Conservation (phyloP, 2,797 vertebrate genomes). For the Melanotaenia maccullochi region DNA sequence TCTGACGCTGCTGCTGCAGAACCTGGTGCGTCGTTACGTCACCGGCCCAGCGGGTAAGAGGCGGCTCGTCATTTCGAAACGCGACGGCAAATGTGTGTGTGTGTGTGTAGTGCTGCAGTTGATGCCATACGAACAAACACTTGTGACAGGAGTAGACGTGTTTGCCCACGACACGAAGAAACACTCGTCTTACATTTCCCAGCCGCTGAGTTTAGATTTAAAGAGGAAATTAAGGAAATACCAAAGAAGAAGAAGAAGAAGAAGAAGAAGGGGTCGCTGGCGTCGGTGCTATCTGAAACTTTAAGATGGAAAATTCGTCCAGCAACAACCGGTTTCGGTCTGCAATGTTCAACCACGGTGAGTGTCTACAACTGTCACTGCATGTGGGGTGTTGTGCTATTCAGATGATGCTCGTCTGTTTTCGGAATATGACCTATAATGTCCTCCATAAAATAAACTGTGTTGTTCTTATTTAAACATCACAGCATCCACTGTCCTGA, state of each 20-base stretch:
- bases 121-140: slow-evolving; percentile 8
- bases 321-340: slow-evolving; percentile 80
- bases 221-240: slow-evolving; percentile 43
- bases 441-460: slow-evolving; percentile 5
- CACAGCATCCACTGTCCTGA: background rate
- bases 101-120: background rate
- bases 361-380: slow-evolving; percentile 58
- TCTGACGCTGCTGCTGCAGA: slow-evolving; percentile 60
- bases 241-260: slow-evolving; percentile 25
- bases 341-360: slow-evolving; percentile 82
- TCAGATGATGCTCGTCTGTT: slow-evolving; percentile 9
- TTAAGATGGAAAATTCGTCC: slow-evolving; percentile 80
- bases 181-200: slow-evolving; percentile 27
- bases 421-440: background rate
- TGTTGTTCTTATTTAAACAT: background rate
- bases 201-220: slow-evolving; percentile 16
- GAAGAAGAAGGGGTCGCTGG: slow-evolving; percentile 23
- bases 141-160: slow-evolving; percentile 35
- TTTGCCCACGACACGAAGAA: slow-evolving; percentile 46
- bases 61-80: slow-evolving; percentile 13
- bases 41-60: slow-evolving; percentile 39
- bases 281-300: slow-evolving; percentile 42
- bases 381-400: slow-evolving; percentile 4
- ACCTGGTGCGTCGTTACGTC: slow-evolving; percentile 73
- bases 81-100: background rate